Base-by-base conservation (phyloP, 2,113 vertebrate genomes). In the Spizaetus ornatus region DNA sequence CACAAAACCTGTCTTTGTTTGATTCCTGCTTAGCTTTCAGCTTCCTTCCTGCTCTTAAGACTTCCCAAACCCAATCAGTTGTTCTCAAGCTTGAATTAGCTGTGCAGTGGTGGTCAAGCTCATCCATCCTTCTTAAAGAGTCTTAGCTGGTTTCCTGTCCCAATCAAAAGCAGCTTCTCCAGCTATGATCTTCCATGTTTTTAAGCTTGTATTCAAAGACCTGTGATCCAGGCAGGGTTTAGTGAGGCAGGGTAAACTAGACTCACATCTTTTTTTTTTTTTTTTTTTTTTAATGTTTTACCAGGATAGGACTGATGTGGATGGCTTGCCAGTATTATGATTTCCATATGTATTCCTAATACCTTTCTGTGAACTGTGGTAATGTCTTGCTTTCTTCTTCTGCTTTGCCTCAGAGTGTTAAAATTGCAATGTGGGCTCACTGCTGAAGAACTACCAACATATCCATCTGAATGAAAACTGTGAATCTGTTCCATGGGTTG, bases 401-500 rank as follows among this genome's bases (percentile, higher is more conserved):
- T 9, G 6, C 74, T 82, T 93, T 95, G 47, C 87, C 45, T 72
- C 34, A 45, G 86, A 48, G 42, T 79, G 61, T 61, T 93, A 76
- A 90, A 89, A 87, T 69, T 88, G 43, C 66, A 66, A 1, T 73
- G 82, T 90, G 71, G 53, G 78, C 82, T 92, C 34, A 9, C 62
- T 96, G 85, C 62, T 93, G 78, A 80, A 79, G 72, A 96, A 1
- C 40, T 88, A 88, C 78, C 70, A 90, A 36, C 66, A 66, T 65
- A 90, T 12, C 53, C 45, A 52, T 85, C 45, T 90, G 82, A 96
- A 88, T 65, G 71, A 85, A 96, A 93, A 59, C 93, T 88, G 86
- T 87, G 84, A 86, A 71, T 85, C 73, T 93, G 19, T 91, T 95
- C 88, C 58, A 42, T 50, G 58, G 61, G 31, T 73, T 95, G 78